These are phyloP conservation scores for Chrysocyon brachyurus DNA, from an alignment of 2,797 vertebrate species.

Conservation along the genomic window DNA sequence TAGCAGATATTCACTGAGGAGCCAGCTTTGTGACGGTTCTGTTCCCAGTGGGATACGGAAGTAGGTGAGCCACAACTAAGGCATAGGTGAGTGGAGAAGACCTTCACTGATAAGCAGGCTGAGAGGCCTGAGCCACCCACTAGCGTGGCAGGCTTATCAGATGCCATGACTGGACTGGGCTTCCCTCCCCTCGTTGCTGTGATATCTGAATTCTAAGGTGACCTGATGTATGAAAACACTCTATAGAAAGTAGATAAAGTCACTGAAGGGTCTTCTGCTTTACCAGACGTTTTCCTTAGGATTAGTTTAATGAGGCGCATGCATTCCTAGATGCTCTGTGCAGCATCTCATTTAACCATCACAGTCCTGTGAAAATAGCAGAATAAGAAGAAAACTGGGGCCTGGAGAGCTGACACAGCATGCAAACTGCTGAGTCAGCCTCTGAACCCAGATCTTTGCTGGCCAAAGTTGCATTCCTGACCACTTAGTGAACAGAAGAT, in stretches of 20 bases:
- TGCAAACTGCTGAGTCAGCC: background rate
- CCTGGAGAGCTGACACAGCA: background rate
- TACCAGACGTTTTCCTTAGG: background rate
- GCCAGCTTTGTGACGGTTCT: background rate
- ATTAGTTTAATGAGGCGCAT: constrained; percentile 3
- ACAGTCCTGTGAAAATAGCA: background rate
- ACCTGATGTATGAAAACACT: background rate
- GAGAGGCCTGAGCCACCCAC: background rate
- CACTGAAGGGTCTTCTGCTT: background rate
- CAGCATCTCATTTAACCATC: background rate
- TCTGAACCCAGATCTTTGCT: background rate
- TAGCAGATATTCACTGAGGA: background rate
- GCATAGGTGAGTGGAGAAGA: background rate
- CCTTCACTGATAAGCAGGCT: background rate
- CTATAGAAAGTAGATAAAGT: background rate
- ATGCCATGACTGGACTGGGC: background rate
- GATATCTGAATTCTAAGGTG: background rate
- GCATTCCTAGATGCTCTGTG: background rate
- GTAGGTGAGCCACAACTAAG: background rate
- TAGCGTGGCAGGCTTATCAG: fast-evolving
- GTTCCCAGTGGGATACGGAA: fast-evolving
- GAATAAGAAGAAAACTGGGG: background rate
- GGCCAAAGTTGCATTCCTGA: background rate
- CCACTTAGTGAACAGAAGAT: background rate
- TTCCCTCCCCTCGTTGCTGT: background rate